phyloP scores from a whole-genome alignment of 1,140 invertebrate genomes.

The Rhynchophorus ferrugineus region DNA sequence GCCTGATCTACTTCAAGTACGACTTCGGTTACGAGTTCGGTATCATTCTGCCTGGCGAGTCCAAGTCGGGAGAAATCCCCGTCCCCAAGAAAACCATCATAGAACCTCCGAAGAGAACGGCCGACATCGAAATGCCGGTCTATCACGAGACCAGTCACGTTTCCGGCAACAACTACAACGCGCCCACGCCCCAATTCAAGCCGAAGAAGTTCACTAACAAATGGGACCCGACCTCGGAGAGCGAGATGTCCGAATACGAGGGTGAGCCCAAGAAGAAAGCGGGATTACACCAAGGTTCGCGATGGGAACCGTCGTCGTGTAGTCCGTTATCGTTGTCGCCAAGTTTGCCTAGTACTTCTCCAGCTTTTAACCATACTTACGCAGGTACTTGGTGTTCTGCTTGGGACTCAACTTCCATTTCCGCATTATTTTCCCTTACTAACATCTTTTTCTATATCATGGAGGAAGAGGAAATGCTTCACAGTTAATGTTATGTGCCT shows the following conservation, averaged over 20 bases:
- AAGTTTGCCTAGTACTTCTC: slow-evolving; percentile 51
- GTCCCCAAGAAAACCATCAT: slow-evolving; percentile 40
- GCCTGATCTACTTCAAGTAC: slow-evolving; percentile 75
- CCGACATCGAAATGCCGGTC: slow-evolving; percentile 54
- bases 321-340: slow-evolving; percentile 53
- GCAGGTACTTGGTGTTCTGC: slow-evolving; percentile 32
- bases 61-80: slow-evolving; percentile 46
- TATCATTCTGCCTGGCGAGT: slow-evolving; percentile 61
- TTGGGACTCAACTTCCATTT: no score
- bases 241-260: slow-evolving; percentile 53
- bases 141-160: slow-evolving; percentile 49
- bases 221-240: slow-evolving; percentile 58
- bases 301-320: slow-evolving; percentile 50
- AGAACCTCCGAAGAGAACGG: slow-evolving; percentile 45
- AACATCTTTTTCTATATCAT: no score
- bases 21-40: slow-evolving; percentile 78
- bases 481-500: no score
- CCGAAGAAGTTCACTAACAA: slow-evolving; percentile 48
- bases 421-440: no score
- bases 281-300: slow-evolving; percentile 41
- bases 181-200: slow-evolving; percentile 27
- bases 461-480: no score
- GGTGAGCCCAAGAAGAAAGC: slow-evolving; percentile 43
- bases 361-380: slow-evolving; percentile 40
- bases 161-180: slow-evolving; percentile 12